These are phyloP conservation scores for Microcebus lehilahytsara DNA, from an alignment of 2,113 vertebrate genomes.

Conservation along the genomic window DNA sequence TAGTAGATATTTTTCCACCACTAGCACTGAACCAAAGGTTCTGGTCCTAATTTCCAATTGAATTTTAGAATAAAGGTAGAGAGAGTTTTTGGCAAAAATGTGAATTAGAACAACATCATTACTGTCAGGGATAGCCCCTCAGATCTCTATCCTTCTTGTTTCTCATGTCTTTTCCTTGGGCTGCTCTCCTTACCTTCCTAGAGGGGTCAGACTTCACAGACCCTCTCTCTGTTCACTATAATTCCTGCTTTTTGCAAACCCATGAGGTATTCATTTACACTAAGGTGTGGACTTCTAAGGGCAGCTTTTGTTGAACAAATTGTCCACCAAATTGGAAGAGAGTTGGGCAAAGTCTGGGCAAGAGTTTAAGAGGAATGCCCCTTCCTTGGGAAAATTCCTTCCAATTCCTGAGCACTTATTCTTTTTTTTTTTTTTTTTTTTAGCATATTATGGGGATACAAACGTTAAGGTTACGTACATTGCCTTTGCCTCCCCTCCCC, in stretches of 20 bases:
- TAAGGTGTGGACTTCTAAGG: neutral
- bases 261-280: neutral
- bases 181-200: neutral
- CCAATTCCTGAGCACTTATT: neutral
- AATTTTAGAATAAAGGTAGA: slow-evolving; percentile 4
- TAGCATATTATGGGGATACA: too few species aligned
- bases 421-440: neutral
- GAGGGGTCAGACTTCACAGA: neutral
- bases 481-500: too few species aligned
- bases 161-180: neutral
- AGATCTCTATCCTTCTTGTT: neutral
- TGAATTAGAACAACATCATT: neutral
- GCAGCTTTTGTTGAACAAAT: neutral
- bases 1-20: neutral
- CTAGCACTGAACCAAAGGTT: neutral
- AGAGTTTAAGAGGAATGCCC: neutral
- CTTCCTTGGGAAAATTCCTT: neutral
- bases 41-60: neutral
- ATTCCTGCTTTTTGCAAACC: neutral
- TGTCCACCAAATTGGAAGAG: neutral
- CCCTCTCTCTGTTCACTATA: neutral
- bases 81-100: neutral
- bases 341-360: neutral
- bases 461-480: too few species aligned
- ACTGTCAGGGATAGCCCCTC: neutral